Base-by-base conservation (phyloP, 37 sponge, comb jelly and placozoan species). In the Agelas oroides region DNA sequence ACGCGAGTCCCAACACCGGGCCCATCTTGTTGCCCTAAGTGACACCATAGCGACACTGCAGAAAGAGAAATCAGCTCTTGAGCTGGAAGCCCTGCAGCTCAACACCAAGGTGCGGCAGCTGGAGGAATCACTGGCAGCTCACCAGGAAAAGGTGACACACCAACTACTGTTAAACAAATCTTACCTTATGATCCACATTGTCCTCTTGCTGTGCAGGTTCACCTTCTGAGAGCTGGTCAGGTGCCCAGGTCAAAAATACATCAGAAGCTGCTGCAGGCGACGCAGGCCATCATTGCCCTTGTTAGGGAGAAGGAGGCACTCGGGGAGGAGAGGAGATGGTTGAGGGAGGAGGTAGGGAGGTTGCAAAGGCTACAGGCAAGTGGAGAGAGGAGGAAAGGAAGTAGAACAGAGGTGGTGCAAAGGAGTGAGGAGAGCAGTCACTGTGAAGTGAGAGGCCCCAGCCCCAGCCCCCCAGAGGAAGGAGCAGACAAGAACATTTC, bases 241-340 rank as follows among this genome's bases (percentile, higher is more conserved):
- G 84, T 83, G 15, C 89, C 89, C 1, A 62, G 66, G 31, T 33
- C 54, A 21, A 89, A 90, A 54, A 35, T 84, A 11, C 85, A 84
- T 41, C 59, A 69, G 24, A 90, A 90, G 64, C 81, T 84, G 64
- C 57, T 84, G n/a, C 80, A 85, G 32, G 90, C 90, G 21, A 90
- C 90, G 35, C 74, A 84, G n/a, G 84, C 79, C 24, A 90, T 90
- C 62, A 84, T 90, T 20, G 53, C 74, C 1, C 63, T 90, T 11
- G 80, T 90, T 16, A 65, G 32, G 23, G 81, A 84, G 69, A 90
- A 67, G 60, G 68, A 79, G 41, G 30, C 25, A 19, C 73, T 76
- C 6, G 16, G 6, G 35, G 35, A 31, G 33, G 21, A 76, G 59
- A 57, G 24, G n/a, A 66, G 69, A 20, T 70, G 71, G 70, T 38